Conservation (phyloP, 2,888 invertebrate species). For the Macrosiphum euphorbiae region DNA sequence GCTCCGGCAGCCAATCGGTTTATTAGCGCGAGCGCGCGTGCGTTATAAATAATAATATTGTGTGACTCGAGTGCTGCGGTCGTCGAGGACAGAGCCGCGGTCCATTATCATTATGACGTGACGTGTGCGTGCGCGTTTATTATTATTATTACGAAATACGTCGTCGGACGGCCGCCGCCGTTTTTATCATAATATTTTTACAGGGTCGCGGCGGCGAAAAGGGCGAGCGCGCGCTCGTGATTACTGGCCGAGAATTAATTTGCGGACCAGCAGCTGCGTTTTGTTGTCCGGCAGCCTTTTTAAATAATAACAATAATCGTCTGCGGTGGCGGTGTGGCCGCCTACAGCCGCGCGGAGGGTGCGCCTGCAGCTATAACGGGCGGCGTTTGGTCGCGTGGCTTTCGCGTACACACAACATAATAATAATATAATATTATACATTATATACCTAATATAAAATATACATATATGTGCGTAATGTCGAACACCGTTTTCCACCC, state of each 20-base stretch:
- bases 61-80: constrained; percentile 11
- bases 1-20: constrained; percentile 57
- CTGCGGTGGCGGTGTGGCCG: neutral
- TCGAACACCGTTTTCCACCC: constrained; percentile 3
- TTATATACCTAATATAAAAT: neutral
- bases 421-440: neutral
- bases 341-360: constrained; percentile 18
- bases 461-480: neutral
- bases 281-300: constrained; percentile 26
- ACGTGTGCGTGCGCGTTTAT: neutral
- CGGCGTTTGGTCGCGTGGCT: constrained; percentile 61
- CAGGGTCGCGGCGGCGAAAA: constrained; percentile 28
- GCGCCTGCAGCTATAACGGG: neutral
- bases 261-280: constrained; percentile 52
- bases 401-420: constrained; percentile 48
- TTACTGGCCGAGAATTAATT: constrained; percentile 61
- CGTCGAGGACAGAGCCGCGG: neutral
- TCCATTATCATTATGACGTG: constrained; percentile 41
- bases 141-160: neutral
- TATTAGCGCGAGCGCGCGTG: constrained; percentile 26
- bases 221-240: constrained; percentile 28
- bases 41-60: constrained; percentile 8
- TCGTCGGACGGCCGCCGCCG: constrained; percentile 2
- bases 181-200: constrained; percentile 57
- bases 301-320: constrained; percentile 52